Evolutionary conservation across 2,113 vertebrate genomes (phyloP).

Genomic region (Agelaius tricolor): DNA sequence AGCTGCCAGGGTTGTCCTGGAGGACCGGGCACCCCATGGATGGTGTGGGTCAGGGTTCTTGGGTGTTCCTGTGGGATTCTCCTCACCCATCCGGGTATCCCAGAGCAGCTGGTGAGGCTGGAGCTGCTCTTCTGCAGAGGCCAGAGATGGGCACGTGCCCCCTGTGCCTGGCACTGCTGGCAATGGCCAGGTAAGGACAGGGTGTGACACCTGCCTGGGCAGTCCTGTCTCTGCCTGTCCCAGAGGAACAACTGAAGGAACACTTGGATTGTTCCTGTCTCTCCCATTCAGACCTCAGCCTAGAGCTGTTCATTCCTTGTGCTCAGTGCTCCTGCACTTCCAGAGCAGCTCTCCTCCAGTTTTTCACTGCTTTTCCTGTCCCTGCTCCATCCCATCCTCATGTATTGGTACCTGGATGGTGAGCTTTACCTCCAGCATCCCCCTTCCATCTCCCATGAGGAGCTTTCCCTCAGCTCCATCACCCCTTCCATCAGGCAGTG

Average conservation of each 20-base stretch:
- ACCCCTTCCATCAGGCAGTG: neutral
- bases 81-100: neutral
- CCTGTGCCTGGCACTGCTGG: no score
- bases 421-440: neutral
- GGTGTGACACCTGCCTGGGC: rapidly evolving
- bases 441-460: neutral
- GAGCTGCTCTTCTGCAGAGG: neutral
- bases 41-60: neutral
- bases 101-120: rapidly evolving
- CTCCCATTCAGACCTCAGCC: neutral
- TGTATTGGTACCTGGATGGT: rapidly evolving
- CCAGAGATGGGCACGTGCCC: neutral
- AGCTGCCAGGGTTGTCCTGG: neutral
- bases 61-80: neutral
- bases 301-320: neutral
- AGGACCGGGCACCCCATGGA: neutral
- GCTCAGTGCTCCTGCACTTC: neutral
- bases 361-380: neutral
- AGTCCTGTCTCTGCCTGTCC: neutral
- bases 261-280: neutral
- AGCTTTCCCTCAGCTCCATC: neutral
- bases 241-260: neutral
- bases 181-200: neutral
- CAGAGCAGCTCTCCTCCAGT: neutral
- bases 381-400: neutral